A percentile compares a stretch with the other conserved stretches of the same genome.
Evolutionary conservation across 2,113 vertebrate species (phyloP).

Genomic region (Australoheros scitulus): DNA sequence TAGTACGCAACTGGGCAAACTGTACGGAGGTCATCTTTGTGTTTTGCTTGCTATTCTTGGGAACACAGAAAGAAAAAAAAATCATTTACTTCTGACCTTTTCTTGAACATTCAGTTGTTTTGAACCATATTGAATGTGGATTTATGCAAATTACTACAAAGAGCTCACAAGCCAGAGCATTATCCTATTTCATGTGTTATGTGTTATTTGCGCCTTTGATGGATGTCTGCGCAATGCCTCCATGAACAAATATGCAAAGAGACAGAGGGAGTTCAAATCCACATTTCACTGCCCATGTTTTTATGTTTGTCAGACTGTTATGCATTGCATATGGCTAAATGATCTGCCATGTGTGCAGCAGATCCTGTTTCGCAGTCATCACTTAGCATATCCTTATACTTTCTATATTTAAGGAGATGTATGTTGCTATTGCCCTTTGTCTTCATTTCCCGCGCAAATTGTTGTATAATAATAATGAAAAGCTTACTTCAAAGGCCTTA

Average conservation of each 20-base stretch:
- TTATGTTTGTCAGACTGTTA: neutral
- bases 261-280: neutral
- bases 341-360: conserved; percentile 24
- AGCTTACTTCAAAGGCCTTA: neutral
- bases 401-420: neutral
- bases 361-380: neutral
- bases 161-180: neutral
- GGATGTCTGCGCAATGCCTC: conserved; percentile 11
- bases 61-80: neutral
- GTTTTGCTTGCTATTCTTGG: neutral
- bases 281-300: neutral
- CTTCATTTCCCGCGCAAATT: neutral
- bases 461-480: neutral
- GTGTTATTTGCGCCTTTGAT: conserved; percentile 9
- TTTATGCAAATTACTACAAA: neutral
- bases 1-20: neutral
- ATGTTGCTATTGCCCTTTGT: neutral
- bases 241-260: neutral
- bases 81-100: neutral
- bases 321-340: neutral
- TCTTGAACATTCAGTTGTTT: neutral
- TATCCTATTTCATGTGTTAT: neutral
- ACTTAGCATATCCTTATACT: neutral
- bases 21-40: neutral
- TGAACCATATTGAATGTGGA: neutral